Base-by-base conservation (phyloP, 2,888 invertebrate genomes). In the Ernsta delagoae region DNA sequence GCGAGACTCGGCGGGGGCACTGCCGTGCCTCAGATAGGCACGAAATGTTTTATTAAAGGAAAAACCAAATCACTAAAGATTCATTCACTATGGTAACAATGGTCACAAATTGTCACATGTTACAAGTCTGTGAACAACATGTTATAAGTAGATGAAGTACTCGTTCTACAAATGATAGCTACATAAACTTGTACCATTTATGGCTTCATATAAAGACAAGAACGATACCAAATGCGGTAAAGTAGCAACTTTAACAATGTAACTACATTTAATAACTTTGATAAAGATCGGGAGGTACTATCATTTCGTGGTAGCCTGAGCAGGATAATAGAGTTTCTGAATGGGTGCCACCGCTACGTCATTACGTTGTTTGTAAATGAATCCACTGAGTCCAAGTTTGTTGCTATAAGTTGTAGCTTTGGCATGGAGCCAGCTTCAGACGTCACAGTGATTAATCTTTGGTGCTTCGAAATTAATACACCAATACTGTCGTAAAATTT, bases 321-420 rank as follows among this genome's bases (percentile, higher is more conserved):
- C n/a, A n/a, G n/a, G n/a, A 56, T 4, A 43, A 34, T 34, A 41
- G 3, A 65, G 45, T 65, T 65, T 57, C 7, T 65, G 65, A 65
- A 65, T 65, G 65, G 57, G 11, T 12, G 43, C n/a, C n/a, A n/a
- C n/a, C n/a, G n/a, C n/a, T n/a, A n/a, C n/a, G n/a, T n/a, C n/a
- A 39, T 41, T 11, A 45, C 57, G 41, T 65, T 65, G 48, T 65
- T 57, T 56, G 56, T 65, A 57, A 56, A 56, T 57, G 57, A 56
- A 45, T 31, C 16, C 34, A 36, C 45, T 8, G 36, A 9, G 16
- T 36, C 45, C 65, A 57, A 57, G 57, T 48, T 65, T 57, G 65
- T 57, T 41, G 41, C 41, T 6, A 16, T 57, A 65, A 56, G 64
- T 56, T 39, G 57, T 48, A 34, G 45, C 16, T 36, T 65, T 57